Base-by-base conservation (phyloP, 2,797 vertebrate genomes). In the Platyrinchus mystaceus region DNA sequence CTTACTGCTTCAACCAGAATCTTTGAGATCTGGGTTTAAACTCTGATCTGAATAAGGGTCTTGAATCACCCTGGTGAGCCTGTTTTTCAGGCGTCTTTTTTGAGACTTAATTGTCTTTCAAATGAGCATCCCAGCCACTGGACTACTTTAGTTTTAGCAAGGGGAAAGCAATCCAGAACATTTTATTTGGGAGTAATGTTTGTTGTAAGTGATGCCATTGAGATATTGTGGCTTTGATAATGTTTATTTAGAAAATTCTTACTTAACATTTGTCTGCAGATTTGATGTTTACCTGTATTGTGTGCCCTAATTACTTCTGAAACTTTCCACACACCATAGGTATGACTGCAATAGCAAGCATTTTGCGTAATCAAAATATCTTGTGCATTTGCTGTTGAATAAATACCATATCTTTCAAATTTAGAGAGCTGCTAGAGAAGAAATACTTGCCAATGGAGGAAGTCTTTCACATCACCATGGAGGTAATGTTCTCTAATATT, bases 381-480 rank as follows among this genome's bases (percentile, higher is more conserved):
- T 58, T 64, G 9, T 77, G n/a, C 9, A 4, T 88, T 84, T 94
- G 36, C 67, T 85, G 19, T 87, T 81, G 34, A 75, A 30, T 87
- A 85, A 95, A 59, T 60, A 74, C 32, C 2, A 16, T 83, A 4
- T 85, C 56, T 91, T 97, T 97, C 76, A 55, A 87, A 96, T 98
- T 94, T 96, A 99, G 99, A 98, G 98, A 96, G 98, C 99, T 96
- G 99, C 99, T 95, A 98, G 99, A 98, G 99, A 99, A 81, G 99
- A 99, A 98, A 99, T 99, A 95, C 99, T 99, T 93, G 99, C 99
- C 96, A 99, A 99, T 74, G 99, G 99, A 97, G 99, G 99, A 95
- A 99, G 99, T 94, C 98, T 99, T 95, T 99, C 99, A 77, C 99
- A 99, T 98, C 99, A 99, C 86, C 99, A 99, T 34, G 99, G 99